phyloP scores from a whole-genome alignment of 2,888 invertebrate genomes.

The Zootermopsis nevadensis region DNA sequence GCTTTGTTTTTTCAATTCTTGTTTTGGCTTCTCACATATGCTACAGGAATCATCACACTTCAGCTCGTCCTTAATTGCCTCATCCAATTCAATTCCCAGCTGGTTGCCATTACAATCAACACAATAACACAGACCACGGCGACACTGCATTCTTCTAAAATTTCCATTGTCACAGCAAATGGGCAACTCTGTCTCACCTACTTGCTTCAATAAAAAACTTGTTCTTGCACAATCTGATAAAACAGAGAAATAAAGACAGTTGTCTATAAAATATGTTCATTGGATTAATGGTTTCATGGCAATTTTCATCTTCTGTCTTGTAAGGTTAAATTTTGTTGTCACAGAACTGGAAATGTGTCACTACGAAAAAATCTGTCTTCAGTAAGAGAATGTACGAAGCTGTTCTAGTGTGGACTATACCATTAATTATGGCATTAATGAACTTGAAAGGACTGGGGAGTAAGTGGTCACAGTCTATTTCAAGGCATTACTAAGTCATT shows the following conservation, averaged over 20 bases:
- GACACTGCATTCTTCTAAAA: constrained; percentile 71
- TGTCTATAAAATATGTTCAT: too few relatives aligned
- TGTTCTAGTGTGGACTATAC: too few relatives aligned
- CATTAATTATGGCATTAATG: too few relatives aligned
- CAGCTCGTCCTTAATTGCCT: not conserved
- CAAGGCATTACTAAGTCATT: too few relatives aligned
- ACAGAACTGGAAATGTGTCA: too few relatives aligned
- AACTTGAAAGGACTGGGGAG: too few relatives aligned
- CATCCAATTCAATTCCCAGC: constrained; percentile 36
- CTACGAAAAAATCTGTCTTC: too few relatives aligned
- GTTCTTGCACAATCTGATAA: constrained; percentile 73
- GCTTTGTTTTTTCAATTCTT: not conserved
- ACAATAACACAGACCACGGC: constrained; percentile 72
- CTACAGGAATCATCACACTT: not conserved
- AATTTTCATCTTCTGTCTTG: too few relatives aligned
- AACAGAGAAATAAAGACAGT: constrained; percentile 35
- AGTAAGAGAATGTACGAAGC: too few relatives aligned
- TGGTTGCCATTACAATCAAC: constrained; percentile 72
- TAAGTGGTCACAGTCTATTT: too few relatives aligned
- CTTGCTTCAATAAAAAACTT: constrained; percentile 62
- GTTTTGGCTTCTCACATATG: not conserved
- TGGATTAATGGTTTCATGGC: too few relatives aligned
- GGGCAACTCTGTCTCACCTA: constrained; percentile 64
- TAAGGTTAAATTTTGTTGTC: too few relatives aligned
- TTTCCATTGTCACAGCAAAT: constrained; percentile 74